These are phyloP conservation scores for Carduelis carduelis DNA, from an alignment of 2,797 vertebrate species.

Conservation along the genomic window DNA sequence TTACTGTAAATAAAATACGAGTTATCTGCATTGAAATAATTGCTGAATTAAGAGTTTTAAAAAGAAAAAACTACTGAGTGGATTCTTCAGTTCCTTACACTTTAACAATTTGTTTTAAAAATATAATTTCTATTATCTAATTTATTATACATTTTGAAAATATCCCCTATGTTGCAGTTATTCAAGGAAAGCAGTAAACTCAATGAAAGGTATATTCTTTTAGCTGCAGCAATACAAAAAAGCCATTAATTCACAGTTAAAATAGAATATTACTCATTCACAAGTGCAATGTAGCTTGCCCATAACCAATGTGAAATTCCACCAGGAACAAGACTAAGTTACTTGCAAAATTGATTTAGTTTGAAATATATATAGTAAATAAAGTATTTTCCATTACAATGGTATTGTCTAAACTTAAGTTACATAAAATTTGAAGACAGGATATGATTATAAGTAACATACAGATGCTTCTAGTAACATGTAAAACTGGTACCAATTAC, in stretches of 20 bases:
- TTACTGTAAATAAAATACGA: not conserved
- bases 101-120: slow-evolving; percentile 4
- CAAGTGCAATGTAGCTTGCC: slow-evolving; percentile 14
- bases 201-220: not conserved
- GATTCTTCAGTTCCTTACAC: not conserved
- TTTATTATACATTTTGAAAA: slow-evolving; percentile 43
- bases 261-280: slow-evolving; percentile 14
- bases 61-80: not conserved
- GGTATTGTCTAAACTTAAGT: not conserved
- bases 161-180: slow-evolving; percentile 32
- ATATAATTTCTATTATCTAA: slow-evolving; percentile 33
- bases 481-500: not conserved
- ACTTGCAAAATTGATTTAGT: not conserved
- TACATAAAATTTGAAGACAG: not conserved
- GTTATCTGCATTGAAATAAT: not conserved
- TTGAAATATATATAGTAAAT: not conserved
- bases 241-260: slow-evolving; percentile 52
- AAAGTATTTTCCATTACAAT: not conserved
- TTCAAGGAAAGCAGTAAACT: slow-evolving; percentile 36
- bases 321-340: not conserved
- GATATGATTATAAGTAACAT: not conserved
- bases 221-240: slow-evolving; percentile 35
- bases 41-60: not conserved
- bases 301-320: slow-evolving; percentile 30
- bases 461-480: not conserved